Percentiles rank a stretch among this genome's conserved stretches.
Evolutionary conservation across 2,888 invertebrate species (phyloP).

Genomic region (Philhelius pedissequus): DNA sequence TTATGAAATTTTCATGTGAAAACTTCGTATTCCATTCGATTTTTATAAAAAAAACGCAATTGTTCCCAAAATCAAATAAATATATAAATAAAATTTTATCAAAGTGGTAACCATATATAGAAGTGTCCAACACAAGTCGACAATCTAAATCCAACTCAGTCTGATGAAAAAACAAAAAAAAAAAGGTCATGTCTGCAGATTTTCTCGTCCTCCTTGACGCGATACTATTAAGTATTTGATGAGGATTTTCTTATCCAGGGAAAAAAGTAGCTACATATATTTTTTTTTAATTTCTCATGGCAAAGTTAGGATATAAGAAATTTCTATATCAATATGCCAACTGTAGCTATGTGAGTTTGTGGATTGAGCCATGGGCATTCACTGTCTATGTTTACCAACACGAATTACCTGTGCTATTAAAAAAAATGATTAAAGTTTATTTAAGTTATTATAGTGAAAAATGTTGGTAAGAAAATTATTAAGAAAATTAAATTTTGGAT

Average conservation of each 20-base stretch:
- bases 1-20: no score
- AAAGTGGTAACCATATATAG: not conserved
- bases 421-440: no score
- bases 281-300: not conserved
- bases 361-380: slow-evolving; percentile 22
- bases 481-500: no score
- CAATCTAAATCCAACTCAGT: not conserved
- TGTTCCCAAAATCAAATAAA: no score
- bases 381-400: not conserved
- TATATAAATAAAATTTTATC: no score
- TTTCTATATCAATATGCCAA: not conserved
- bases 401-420: no score
- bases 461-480: no score
- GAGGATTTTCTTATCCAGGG: slow-evolving; percentile 45
- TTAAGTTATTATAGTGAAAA: no score
- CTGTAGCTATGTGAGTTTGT: slow-evolving; percentile 1
- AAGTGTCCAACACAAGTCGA: slow-evolving; percentile 22
- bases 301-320: not conserved
- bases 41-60: no score
- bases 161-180: not conserved
- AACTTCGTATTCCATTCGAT: no score
- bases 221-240: slow-evolving; percentile 43
- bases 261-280: slow-evolving; percentile 32
- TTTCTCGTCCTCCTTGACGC: slow-evolving; percentile 7
- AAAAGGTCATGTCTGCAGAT: slow-evolving; percentile 44